phyloP scores from a whole-genome alignment of 1,140 invertebrate genomes.

The Pseudachorutes palmiensis region DNA sequence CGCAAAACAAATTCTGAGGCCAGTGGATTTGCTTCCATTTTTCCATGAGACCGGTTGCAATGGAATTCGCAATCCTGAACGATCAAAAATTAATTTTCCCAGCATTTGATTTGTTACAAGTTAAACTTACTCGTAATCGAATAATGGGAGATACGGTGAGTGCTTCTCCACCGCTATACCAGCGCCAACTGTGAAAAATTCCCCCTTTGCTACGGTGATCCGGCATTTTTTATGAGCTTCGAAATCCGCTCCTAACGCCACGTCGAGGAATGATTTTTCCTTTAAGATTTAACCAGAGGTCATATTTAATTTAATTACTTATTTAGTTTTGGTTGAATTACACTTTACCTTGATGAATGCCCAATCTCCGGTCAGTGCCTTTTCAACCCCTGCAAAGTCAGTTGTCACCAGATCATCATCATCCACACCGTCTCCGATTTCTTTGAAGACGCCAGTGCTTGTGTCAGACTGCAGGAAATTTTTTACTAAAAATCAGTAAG shows the following conservation, averaged over 20 bases:
- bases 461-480: constrained; percentile 19
- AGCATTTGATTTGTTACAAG: constrained; percentile 3
- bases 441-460: constrained; percentile 33
- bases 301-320: neutral
- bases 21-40: constrained; percentile 35
- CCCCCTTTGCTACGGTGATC: constrained; percentile 37
- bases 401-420: constrained; percentile 24
- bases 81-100: neutral
- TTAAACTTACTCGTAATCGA: constrained; percentile 39
- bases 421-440: constrained; percentile 21
- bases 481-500: neutral
- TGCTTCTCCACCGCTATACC: constrained; percentile 38
- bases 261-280: constrained; percentile 41
- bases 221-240: constrained; percentile 36
- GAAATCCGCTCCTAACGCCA: constrained; percentile 40
- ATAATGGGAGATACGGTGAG: constrained; percentile 27
- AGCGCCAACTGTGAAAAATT: constrained; percentile 40
- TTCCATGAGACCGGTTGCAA: constrained; percentile 32
- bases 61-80: constrained; percentile 23
- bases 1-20: constrained; percentile 29
- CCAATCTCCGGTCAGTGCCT: constrained; percentile 35
- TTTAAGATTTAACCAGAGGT: constrained; percentile 11
- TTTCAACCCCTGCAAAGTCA: constrained; percentile 19
- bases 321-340: neutral
- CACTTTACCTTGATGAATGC: constrained; percentile 39